Base-by-base conservation (phyloP, 2,888 invertebrate species). In the Eudasyphora cyanicolor region DNA sequence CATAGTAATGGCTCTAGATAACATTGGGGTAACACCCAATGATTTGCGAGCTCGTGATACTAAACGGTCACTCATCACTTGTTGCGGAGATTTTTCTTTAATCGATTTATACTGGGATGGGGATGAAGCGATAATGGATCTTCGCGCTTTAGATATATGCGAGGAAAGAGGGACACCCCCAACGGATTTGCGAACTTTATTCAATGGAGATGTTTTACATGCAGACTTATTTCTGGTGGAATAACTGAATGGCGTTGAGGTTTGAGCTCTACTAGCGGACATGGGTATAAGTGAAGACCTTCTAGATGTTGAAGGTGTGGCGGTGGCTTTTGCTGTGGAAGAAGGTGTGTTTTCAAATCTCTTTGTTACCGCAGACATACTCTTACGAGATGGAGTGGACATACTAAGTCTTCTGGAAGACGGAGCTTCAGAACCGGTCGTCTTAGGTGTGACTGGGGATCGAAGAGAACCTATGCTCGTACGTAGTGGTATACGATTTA, bases 121-220 rank as follows among this genome's bases (percentile, higher is more conserved):
- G 2, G 77, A 64, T 10, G 57, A 49, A 6, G 73, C 6, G 19
- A 69, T 73, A 0, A 89, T 84, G 7, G 89, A 86, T 29, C 86
- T 87, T 0, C 89, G 86, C 2, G 88, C 86, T 62, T 88, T 90
- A 5, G 86, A 85, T 49, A 86, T 84, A 64, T 86, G 83, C 2
- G 85, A 84, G 35, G 85, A 74, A 12, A 84, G 76, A 12, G 76
- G 24, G 1, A 76, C 21, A 12, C 82, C 79, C 7, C 78, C 79
- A n/a, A 85, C 21, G 5, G 82, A 82, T 84, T 86, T 87, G 1
- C 85, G 85, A 8, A 86, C 84, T 57, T 71, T 85, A 38, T 79
- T 82, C 0, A 86, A 67, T 2, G 85, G 79, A 4, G 86, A 85
- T 19, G 86, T 82, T 78, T 82, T 86, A 32, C 78, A 71, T 7